Evolutionary conservation across 37 sponge, comb jelly and placozoan species (phyloP).

Genomic region (Cliona cf. orientalis): DNA sequence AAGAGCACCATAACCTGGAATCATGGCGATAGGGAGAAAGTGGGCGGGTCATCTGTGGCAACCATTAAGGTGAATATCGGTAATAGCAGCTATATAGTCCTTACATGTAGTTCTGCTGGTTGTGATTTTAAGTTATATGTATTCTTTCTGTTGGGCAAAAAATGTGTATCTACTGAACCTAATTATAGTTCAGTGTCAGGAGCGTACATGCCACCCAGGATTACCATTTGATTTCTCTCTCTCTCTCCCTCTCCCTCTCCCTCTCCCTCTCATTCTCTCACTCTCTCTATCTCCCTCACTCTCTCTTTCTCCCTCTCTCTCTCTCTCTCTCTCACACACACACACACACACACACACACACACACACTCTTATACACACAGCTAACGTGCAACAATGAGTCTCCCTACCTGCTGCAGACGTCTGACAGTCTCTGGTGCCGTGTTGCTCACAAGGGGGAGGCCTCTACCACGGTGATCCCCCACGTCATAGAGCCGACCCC

Average conservation of each 20-base stretch:
- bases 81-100: background rate
- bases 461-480: constrained; percentile 24
- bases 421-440: constrained; percentile 44
- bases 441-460: background rate
- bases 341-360: constrained; percentile 38
- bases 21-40: constrained; percentile 41
- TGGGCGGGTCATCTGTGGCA: constrained; percentile 64
- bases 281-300: too few species aligned
- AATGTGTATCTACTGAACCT: too few species aligned
- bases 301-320: too few species aligned
- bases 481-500: constrained; percentile 73
- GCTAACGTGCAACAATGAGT: constrained; percentile 47
- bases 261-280: constrained; percentile 11
- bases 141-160: too few species aligned
- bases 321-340: too few species aligned
- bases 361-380: constrained; percentile 25
- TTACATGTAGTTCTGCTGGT: background rate
- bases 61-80: constrained; percentile 51
- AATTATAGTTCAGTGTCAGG: too few species aligned
- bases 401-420: constrained; percentile 54
- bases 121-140: background rate
- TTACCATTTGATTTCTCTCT: background rate
- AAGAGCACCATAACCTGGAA: constrained; percentile 59
- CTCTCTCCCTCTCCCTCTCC: background rate
- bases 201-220: background rate